Percentiles rank a stretch among this genome's conserved stretches.
Evolutionary conservation across 2,888 invertebrate species (phyloP).

Genomic region (Apomyelois bistriatella): DNA sequence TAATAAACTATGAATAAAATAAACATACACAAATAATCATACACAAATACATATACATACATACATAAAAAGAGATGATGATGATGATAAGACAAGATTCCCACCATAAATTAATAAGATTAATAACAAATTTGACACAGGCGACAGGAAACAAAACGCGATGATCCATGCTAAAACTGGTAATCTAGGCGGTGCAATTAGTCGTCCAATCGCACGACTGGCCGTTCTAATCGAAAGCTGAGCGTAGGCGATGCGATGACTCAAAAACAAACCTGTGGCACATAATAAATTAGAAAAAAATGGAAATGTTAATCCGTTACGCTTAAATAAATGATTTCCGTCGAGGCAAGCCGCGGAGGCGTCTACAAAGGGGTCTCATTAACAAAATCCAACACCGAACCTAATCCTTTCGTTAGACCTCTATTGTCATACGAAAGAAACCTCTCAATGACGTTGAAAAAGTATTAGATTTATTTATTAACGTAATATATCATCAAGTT

Average conservation of each 20-base stretch:
- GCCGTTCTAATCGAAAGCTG: slow-evolving; percentile 19
- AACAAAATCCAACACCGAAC: slow-evolving; percentile 63
- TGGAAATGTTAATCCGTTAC: slow-evolving; percentile 62
- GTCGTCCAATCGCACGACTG: slow-evolving; percentile 10
- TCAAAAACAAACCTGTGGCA: slow-evolving; percentile 45
- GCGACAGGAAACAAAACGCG: slow-evolving; percentile 2
- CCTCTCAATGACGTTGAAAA: slow-evolving; percentile 29
- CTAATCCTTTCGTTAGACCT: slow-evolving; percentile 76
- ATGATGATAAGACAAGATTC: too few species aligned
- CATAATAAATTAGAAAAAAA: slow-evolving; percentile 45
- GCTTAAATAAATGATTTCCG: slow-evolving; percentile 69
- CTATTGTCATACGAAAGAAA: slow-evolving; percentile 50
- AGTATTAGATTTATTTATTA: slow-evolving; percentile 38
- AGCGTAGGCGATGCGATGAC: slow-evolving; percentile 45
- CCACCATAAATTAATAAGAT: slow-evolving; percentile 5
- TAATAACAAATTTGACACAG: background rate
- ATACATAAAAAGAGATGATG: too few species aligned
- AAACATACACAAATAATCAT: too few species aligned
- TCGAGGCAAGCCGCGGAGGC: slow-evolving; percentile 43
- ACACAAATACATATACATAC: too few species aligned
- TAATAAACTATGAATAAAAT: too few species aligned
- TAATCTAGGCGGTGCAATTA: slow-evolving; percentile 10
- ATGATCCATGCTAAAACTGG: background rate
- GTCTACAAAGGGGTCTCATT: slow-evolving; percentile 67
- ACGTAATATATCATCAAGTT: slow-evolving; percentile 35